phyloP scores from a whole-genome alignment of 2,797 vertebrate species.

The Iguana delicatissima region DNA sequence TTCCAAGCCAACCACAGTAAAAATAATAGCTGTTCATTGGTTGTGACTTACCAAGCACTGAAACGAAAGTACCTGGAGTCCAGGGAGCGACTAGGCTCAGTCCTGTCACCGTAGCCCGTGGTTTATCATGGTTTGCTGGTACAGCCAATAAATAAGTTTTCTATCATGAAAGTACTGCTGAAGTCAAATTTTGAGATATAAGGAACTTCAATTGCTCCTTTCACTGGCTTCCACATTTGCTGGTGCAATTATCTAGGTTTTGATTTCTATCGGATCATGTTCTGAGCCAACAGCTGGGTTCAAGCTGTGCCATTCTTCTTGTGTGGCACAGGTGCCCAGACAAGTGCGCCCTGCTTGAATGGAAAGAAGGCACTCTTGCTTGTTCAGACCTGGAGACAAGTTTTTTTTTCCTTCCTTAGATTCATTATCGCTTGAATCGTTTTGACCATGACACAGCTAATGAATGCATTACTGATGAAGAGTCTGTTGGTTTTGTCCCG shows the following conservation, averaged over 20 bases:
- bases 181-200: no score
- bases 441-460: slow-evolving; percentile 21
- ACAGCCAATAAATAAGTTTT: neutral
- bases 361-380: neutral
- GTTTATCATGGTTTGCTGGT: neutral
- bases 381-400: neutral
- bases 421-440: slow-evolving; percentile 41
- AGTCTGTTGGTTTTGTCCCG: slow-evolving; percentile 62
- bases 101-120: neutral
- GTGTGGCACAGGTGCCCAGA: neutral
- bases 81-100: no score
- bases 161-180: no score
- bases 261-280: neutral
- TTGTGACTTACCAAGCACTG: no score
- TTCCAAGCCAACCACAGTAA: no score
- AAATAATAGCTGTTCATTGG: no score
- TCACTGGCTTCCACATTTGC: neutral
- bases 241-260: neutral
- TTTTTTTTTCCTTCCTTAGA: slow-evolving; percentile 31
- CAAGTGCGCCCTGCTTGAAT: neutral
- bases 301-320: neutral
- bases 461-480: slow-evolving; percentile 53
- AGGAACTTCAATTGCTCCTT: neutral
- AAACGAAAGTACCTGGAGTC: no score
- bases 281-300: neutral